phyloP scores from a whole-genome alignment of 2,888 invertebrate genomes.

The Lasioglossum malachurum region DNA sequence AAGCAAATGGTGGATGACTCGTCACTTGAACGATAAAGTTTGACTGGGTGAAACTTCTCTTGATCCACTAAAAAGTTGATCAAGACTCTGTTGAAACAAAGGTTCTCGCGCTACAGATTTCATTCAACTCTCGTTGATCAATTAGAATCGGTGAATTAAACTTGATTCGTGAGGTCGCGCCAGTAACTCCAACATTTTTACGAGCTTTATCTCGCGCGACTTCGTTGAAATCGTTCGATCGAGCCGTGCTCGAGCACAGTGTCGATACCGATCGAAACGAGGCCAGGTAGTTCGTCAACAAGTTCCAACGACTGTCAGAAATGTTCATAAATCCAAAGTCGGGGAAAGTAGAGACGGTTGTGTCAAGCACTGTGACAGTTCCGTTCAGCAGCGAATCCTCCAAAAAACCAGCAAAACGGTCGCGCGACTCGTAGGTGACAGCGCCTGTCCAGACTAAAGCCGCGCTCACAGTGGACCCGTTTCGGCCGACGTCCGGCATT shows the following conservation, averaged over 20 bases:
- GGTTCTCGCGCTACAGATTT: too few species aligned
- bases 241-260: not conserved
- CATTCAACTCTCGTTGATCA: too few species aligned
- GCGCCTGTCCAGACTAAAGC: not conserved
- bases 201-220: not conserved
- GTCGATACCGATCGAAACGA: not conserved
- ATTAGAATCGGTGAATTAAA: too few species aligned
- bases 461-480: too few species aligned
- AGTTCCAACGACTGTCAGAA: not conserved
- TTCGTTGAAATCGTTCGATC: not conserved
- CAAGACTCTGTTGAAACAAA: too few species aligned
- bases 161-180: too few species aligned
- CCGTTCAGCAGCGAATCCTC: not conserved
- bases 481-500: too few species aligned
- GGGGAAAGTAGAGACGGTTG: not conserved
- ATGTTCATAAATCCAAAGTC: not conserved
- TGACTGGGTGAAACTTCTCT: too few species aligned
- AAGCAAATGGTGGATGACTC: too few species aligned
- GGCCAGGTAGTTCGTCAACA: not conserved
- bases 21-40: too few species aligned
- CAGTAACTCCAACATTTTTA: not conserved
- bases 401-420: not conserved
- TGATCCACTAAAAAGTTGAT: too few species aligned
- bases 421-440: not conserved
- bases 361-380: not conserved